Conservation (phyloP, 2,113 vertebrate species). For the Aphyosemion australe region DNA sequence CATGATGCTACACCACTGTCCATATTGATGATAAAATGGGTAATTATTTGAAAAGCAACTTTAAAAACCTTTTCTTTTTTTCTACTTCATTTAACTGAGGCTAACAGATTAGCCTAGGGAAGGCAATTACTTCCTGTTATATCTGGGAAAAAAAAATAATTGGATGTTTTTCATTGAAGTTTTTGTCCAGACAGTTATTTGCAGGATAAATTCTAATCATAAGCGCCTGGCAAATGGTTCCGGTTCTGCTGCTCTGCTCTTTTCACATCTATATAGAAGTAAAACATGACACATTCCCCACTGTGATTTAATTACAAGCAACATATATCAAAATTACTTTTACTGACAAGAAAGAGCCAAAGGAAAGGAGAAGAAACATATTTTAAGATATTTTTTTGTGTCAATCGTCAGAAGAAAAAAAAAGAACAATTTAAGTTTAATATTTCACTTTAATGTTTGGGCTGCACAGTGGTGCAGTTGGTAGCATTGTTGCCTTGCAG, state of each 20-base stretch:
- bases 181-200: neutral
- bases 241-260: neutral
- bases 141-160: neutral
- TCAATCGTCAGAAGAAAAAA: too few relatives aligned
- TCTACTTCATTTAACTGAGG: neutral
- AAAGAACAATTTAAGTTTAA: too few relatives aligned
- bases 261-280: neutral
- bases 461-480: too few relatives aligned
- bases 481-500: too few relatives aligned
- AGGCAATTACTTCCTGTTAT: neutral
- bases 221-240: neutral
- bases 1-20: neutral
- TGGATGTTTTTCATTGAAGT: constrained; percentile 1
- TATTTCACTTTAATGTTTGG: too few relatives aligned
- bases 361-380: too few relatives aligned
- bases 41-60: neutral
- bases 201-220: neutral
- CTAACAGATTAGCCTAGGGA: neutral
- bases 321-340: neutral
- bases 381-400: too few relatives aligned
- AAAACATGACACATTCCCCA: neutral
- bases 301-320: neutral
- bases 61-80: neutral
- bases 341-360: neutral
- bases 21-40: neutral